A percentile compares a stretch with the other conserved stretches of the same genome.
These are phyloP conservation scores for Sebastes cheni DNA, from an alignment of 2,797 vertebrate species.

Conservation along the genomic window DNA sequence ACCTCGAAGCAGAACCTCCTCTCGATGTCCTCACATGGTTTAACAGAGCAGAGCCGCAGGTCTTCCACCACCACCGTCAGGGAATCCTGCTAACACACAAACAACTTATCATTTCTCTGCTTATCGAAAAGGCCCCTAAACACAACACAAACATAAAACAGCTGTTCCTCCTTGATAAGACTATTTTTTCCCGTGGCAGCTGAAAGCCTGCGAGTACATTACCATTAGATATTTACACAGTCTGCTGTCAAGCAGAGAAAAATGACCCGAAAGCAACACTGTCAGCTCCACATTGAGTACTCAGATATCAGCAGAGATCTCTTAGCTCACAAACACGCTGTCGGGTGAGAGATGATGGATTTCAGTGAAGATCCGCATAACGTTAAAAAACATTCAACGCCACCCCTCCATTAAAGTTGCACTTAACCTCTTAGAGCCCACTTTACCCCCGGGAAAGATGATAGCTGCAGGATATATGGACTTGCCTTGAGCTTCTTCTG, in stretches of 20 bases:
- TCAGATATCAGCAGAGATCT: constrained; percentile 1
- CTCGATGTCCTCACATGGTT: constrained; percentile 96
- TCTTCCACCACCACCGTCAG: constrained; percentile 98
- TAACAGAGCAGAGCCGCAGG: constrained; percentile 94
- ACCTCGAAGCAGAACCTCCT: constrained; percentile 99
- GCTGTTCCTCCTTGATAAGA: constrained; percentile 2
- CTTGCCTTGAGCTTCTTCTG: constrained; percentile 97
- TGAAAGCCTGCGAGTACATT: neutral
- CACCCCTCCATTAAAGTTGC: constrained; percentile 14
- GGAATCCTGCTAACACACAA: constrained; percentile 84
- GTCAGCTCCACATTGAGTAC: neutral
- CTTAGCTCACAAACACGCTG: neutral
- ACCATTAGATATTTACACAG: constrained; percentile 14
- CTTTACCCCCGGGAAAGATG: neutral
- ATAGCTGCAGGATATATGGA: constrained; percentile 4
- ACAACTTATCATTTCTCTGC: neutral
- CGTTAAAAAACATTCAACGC: neutral
- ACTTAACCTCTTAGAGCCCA: constrained; percentile 51
- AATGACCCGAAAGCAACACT: constrained; percentile 1
- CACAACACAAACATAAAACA: neutral
- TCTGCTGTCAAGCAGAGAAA: constrained; percentile 13
- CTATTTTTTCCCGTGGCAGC: neutral
- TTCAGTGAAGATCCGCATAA: constrained; percentile 3
- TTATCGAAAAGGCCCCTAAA: neutral
- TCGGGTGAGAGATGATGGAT: constrained; percentile 5